phyloP scores from a whole-genome alignment of 2,888 invertebrate species.

The Drosophila stalkeri region DNA sequence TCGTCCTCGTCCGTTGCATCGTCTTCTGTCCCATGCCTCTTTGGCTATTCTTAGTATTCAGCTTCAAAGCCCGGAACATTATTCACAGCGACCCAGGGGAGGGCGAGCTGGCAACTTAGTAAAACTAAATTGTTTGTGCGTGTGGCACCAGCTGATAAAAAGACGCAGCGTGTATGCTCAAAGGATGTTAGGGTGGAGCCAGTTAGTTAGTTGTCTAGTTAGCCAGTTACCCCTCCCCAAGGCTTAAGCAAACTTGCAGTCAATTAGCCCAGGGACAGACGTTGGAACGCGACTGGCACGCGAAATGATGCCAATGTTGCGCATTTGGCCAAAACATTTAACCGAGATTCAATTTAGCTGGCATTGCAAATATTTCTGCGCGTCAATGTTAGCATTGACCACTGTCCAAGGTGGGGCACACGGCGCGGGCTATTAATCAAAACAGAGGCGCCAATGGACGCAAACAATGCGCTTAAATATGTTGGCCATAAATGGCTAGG shows the following conservation, averaged over 20 bases:
- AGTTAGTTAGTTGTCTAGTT: constrained; percentile 30
- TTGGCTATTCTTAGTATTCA: constrained; percentile 48
- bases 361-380: constrained; percentile 58
- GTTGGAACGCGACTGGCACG: constrained; percentile 55
- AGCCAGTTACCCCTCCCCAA: not conserved
- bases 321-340: constrained; percentile 29
- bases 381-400: constrained; percentile 12
- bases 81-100: constrained; percentile 53
- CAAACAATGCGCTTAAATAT: constrained; percentile 61
- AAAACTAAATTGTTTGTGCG: constrained; percentile 49
- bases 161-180: constrained; percentile 24
- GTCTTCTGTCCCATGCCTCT: constrained; percentile 27
- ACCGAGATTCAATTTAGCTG: constrained; percentile 65
- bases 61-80: constrained; percentile 66
- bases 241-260: constrained; percentile 49
- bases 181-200: constrained; percentile 29
- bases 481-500: constrained; percentile 46
- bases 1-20: constrained; percentile 19
- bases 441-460: constrained; percentile 42
- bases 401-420: constrained; percentile 25
- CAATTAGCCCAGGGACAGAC: constrained; percentile 58
- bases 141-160: constrained; percentile 66
- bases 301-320: constrained; percentile 60
- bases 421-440: constrained; percentile 66
- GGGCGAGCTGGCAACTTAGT: constrained; percentile 20